Base-by-base conservation (phyloP, 2,113 vertebrate genomes). In the Scopus umbretta region DNA sequence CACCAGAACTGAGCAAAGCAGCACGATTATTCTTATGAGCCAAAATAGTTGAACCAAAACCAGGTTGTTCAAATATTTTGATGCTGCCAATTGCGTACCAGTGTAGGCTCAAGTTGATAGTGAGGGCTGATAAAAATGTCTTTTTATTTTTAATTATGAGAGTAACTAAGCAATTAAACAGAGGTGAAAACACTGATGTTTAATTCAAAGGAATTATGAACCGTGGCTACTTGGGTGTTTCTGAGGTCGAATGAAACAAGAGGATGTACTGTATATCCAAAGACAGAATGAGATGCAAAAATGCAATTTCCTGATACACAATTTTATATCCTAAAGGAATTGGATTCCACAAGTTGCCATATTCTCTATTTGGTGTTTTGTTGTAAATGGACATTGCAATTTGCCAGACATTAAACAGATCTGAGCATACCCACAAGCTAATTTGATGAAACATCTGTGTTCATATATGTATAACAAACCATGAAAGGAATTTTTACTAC, bases 381-480 rank as follows among this genome's bases (percentile, higher is more conserved):
- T 90, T 94, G 90, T 85, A 92, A 95, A 96, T 1, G 50, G 36
- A 47, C 8, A 19, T 40, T 73, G 16, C 30, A 91, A 78, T 80
- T 94, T 93, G 29, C 86, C 67, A 95, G 94, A 84, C n/a, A 13
- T 75, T 87, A 76, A 70, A 85, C 62, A 50, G 53, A 88, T 92
- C 53, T 90, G 43, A 86, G n/a, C 49, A 68, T 76, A 84, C 40
- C 59, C 90, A 74, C 87, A 71, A 86, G 65, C 7, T 92, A 80
- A 86, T 88, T 83, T 88, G 43, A 65, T 80, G 38, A 94, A 97
- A 95, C 61, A 92, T 80, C 85, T 92, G 80, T 70, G 81, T 90
- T 83, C 63, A 76, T 65, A 72, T 78, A 36, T 88, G 67, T 83
- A 68, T 80, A 95, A 82, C 52, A 80, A 92, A 86, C 30, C 18